A percentile compares a stretch with the other conserved stretches of the same genome.
phyloP scores from a whole-genome alignment of 2,113 vertebrate species.

The Lamprologus speciosus region DNA sequence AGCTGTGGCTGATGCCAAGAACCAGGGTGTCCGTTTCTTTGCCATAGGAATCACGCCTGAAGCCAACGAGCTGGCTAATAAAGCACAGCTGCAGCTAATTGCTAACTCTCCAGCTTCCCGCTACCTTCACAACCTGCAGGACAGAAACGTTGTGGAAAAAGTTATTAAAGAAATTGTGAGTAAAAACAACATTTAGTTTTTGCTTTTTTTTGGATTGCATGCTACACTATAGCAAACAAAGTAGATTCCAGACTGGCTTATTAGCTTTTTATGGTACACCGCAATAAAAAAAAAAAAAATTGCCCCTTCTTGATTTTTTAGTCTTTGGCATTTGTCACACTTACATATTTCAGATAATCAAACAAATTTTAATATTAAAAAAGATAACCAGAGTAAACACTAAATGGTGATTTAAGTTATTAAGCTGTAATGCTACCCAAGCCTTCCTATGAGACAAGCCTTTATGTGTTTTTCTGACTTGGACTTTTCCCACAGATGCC shows the following conservation, averaged over 20 bases:
- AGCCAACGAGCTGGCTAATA: constrained; percentile 73
- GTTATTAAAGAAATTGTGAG: constrained; percentile 82
- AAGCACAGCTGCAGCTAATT: constrained; percentile 74
- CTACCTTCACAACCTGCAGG: constrained; percentile 85
- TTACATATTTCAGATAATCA: neutral
- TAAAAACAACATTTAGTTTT: constrained; percentile 6
- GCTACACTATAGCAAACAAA: neutral
- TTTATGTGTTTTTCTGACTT: neutral
- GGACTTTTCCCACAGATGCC: neutral
- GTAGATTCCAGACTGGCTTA: neutral
- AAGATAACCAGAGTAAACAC: neutral
- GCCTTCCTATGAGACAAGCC: neutral
- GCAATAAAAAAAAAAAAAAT: accelerated
- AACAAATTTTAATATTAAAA: neutral
- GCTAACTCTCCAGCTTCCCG: constrained; percentile 77
- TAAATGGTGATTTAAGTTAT: neutral
- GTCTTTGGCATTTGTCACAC: neutral
- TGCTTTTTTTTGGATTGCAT: neutral
- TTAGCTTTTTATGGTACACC: neutral
- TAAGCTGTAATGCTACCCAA: neutral
- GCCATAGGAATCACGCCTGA: constrained; percentile 80
- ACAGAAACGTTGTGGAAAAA: constrained; percentile 73
- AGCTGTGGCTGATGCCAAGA: constrained; percentile 80
- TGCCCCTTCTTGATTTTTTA: neutral
- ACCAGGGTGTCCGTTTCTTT: constrained; percentile 83